These are phyloP conservation scores for Ceyx erithaca DNA, from an alignment of 2,797 vertebrate species.

Conservation along the genomic window DNA sequence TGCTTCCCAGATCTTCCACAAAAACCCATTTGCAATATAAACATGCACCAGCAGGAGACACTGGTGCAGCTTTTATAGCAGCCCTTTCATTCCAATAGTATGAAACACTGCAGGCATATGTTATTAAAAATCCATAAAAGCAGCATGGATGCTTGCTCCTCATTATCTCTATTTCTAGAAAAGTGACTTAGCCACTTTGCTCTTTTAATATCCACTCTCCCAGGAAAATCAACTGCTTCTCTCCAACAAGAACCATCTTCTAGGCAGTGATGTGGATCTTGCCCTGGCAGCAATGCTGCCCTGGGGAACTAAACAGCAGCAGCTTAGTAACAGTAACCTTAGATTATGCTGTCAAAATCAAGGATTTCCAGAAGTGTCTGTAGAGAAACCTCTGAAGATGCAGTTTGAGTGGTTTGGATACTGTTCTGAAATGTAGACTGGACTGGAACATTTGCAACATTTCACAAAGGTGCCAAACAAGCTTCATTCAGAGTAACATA, in stretches of 20 bases:
- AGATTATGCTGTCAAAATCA: neutral
- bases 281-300: neutral
- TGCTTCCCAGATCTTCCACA: neutral
- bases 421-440: neutral
- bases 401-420: neutral
- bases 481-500: neutral
- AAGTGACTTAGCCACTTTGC: neutral
- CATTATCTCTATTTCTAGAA: neutral
- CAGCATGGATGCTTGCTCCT: neutral
- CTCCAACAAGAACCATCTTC: neutral
- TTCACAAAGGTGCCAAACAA: neutral
- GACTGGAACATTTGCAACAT: neutral
- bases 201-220: neutral
- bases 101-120: neutral
- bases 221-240: neutral
- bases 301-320: neutral
- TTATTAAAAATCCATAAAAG: neutral
- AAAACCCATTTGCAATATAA: neutral
- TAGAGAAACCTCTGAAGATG: neutral
- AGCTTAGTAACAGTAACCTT: neutral
- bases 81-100: neutral
- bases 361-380: neutral
- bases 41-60: slow-evolving; percentile 59
- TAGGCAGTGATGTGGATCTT: neutral
- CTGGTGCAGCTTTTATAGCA: slow-evolving; percentile 24